Percentiles rank a stretch among this genome's conserved stretches.
These are phyloP conservation scores for Tetramorium bicarinatum DNA, from an alignment of 2,888 invertebrate genomes.

Conservation along the genomic window DNA sequence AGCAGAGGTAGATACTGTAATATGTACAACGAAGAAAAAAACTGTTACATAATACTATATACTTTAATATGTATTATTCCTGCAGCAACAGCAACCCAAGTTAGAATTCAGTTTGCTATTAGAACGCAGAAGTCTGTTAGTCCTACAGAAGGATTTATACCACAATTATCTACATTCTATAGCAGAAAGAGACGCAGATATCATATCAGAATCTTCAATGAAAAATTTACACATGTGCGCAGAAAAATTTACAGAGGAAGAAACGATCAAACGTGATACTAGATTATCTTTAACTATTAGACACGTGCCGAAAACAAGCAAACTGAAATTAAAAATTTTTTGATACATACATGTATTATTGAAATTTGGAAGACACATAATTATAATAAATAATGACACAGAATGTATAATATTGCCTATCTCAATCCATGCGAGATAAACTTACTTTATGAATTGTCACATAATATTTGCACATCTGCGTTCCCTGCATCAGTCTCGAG, in stretches of 20 bases:
- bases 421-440: neutral
- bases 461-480: constrained; percentile 73
- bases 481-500: constrained; percentile 86
- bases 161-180: constrained; percentile 95
- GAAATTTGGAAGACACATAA: neutral
- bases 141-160: constrained; percentile 95
- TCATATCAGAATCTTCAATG: constrained; percentile 88
- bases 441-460: constrained; percentile 55
- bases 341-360: constrained; percentile 64
- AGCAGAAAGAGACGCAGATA: constrained; percentile 90
- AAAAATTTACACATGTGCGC: constrained; percentile 90
- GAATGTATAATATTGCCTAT: neutral
- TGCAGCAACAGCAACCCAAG: constrained; percentile 76
- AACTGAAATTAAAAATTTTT: constrained; percentile 90
- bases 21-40: neutral
- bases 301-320: constrained; percentile 95
- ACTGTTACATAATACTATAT: neutral
- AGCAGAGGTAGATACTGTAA: constrained; percentile 75
- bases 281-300: constrained; percentile 97
- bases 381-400: neutral
- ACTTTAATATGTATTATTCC: constrained; percentile 48
- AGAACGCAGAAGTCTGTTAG: constrained; percentile 95
- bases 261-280: constrained; percentile 89
- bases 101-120: constrained; percentile 92
- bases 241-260: constrained; percentile 87